phyloP scores from a whole-genome alignment of 2,113 vertebrate species.

The Silurus glanis region DNA sequence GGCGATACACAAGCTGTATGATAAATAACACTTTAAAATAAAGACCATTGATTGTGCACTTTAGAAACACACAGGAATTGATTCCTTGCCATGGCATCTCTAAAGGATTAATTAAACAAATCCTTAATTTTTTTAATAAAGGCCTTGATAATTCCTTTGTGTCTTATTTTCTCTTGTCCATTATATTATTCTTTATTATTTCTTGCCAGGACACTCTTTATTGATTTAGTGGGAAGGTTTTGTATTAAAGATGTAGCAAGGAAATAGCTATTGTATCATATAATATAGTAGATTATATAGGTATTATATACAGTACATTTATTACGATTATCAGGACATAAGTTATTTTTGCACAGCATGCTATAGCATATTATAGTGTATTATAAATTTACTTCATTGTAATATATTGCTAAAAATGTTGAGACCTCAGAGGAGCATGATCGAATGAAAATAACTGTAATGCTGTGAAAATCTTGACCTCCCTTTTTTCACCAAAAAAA shows the following conservation, averaged over 20 bases:
- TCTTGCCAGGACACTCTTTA: not conserved
- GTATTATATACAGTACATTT: not conserved
- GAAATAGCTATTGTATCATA: not conserved
- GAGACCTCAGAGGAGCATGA: too few species aligned
- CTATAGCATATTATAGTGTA: too few species aligned
- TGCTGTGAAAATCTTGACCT: too few species aligned
- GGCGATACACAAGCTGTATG: not conserved
- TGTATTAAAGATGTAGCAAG: not conserved
- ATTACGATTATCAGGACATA: too few species aligned
- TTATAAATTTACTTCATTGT: too few species aligned
- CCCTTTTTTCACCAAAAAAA: too few species aligned
- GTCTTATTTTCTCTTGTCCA: not conserved
- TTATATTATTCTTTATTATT: not conserved
- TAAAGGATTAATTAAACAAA: conserved; percentile 36
- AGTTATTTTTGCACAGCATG: too few species aligned
- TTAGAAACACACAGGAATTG: conserved; percentile 1
- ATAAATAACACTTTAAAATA: conserved; percentile 19
- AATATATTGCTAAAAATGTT: too few species aligned
- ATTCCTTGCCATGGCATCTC: not conserved
- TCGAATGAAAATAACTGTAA: too few species aligned
- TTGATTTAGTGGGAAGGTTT: not conserved
- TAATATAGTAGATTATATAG: not conserved
- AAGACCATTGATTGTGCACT: conserved; percentile 19
- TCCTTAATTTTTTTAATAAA: conserved; percentile 23
- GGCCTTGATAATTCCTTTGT: not conserved